Percentiles rank a stretch among this genome's conserved stretches.
Conservation (phyloP, 2,888 invertebrate species). For the Stenodera caucasica region DNA sequence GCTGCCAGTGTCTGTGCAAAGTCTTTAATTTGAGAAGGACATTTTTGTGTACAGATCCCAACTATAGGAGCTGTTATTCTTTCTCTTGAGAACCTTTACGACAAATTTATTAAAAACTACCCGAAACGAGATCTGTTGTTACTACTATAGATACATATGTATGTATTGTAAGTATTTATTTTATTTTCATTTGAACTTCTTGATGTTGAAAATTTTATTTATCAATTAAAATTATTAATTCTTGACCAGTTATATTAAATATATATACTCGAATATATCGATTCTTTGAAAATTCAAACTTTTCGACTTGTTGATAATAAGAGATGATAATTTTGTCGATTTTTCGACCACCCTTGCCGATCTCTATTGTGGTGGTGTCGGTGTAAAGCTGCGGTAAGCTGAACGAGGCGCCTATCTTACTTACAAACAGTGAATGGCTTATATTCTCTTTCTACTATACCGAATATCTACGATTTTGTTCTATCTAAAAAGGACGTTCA, state of each 20-base stretch:
- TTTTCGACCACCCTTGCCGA: conserved; percentile 32
- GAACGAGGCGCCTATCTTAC: conserved; percentile 32
- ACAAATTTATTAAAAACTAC: conserved; percentile 4
- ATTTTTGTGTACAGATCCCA: conserved; percentile 9
- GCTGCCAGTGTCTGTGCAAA: conserved; percentile 43
- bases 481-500: conserved; percentile 21
- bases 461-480: conserved; percentile 35
- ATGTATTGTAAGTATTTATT: neutral
- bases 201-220: no score
- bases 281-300: no score
- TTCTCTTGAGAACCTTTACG: neutral
- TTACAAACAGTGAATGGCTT: conserved; percentile 41
- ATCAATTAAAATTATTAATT: no score
- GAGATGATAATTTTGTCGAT: conserved; percentile 6
- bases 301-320: neutral
- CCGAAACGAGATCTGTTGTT: neutral
- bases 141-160: no score
- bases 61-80: neutral
- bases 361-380: conserved; percentile 32
- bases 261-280: no score
- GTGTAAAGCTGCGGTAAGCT: conserved; percentile 35
- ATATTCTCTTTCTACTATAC: conserved; percentile 38
- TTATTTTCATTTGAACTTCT: neutral
- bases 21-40: conserved; percentile 31
- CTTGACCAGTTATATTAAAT: no score